Conservation (phyloP, 2,113 vertebrate genomes). For the Anoura caudifer region DNA sequence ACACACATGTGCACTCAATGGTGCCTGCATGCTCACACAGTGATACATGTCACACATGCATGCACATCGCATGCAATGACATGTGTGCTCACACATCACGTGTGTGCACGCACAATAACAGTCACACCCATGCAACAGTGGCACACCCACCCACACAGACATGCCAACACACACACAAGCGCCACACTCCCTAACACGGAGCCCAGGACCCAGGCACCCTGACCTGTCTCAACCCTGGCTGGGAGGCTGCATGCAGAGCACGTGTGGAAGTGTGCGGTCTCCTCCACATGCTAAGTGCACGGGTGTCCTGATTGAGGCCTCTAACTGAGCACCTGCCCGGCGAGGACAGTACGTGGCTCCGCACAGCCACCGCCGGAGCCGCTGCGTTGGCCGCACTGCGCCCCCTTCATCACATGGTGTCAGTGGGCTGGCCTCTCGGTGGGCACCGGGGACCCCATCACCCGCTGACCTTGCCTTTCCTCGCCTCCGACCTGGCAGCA, state of each 20-base stretch:
- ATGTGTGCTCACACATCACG: too few species aligned
- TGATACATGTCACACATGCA: background rate
- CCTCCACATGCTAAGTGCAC: background rate
- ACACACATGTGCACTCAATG: too few species aligned
- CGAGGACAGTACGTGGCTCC: background rate
- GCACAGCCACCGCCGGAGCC: background rate
- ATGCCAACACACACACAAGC: background rate
- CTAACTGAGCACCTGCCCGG: background rate
- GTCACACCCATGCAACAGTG: background rate
- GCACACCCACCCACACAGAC: background rate
- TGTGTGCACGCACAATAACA: background rate
- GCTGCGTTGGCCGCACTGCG: rapidly evolving
- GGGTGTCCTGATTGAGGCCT: background rate
- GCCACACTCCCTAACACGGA: background rate
- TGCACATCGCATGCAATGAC: too few species aligned
- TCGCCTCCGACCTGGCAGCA: rapidly evolving
- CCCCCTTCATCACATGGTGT: rapidly evolving
- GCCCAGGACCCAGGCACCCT: background rate
- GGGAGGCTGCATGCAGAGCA: rapidly evolving
- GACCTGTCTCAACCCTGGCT: rapidly evolving
- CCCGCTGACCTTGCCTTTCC: rapidly evolving
- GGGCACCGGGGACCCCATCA: too few species aligned
- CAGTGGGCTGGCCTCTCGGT: background rate
- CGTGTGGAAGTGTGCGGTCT: too few species aligned
- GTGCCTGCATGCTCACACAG: background rate